Evolutionary conservation across 1,140 invertebrate species (phyloP).

Genomic region (Formica selysi): DNA sequence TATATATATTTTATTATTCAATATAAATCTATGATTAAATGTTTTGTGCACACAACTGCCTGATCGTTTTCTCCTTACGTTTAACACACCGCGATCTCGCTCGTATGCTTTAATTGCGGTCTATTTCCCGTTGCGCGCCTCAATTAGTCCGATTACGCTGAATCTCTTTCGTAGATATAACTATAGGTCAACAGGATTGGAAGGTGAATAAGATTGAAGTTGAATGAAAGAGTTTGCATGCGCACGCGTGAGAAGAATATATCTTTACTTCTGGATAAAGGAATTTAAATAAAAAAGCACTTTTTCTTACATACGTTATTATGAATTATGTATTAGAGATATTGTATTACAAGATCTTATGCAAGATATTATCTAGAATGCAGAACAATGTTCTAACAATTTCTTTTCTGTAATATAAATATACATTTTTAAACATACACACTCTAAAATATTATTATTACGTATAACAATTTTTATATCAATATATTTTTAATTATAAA

Average conservation of each 20-base stretch:
- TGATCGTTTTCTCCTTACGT: constrained; percentile 9
- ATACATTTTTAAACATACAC: no score
- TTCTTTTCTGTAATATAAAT: no score
- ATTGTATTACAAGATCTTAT: not conserved
- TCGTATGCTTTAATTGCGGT: constrained; percentile 28
- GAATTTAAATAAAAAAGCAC: not conserved
- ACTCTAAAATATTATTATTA: not conserved
- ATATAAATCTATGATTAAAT: not conserved
- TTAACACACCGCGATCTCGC: not conserved
- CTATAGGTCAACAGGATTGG: not conserved
- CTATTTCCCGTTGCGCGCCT: not conserved
- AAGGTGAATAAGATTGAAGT: constrained; percentile 10
- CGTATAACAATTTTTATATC: not conserved
- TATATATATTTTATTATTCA: not conserved
- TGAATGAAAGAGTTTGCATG: not conserved
- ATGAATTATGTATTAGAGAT: not conserved
- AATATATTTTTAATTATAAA: not conserved
- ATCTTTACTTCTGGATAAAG: not conserved
- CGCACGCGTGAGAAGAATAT: not conserved
- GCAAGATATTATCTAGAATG: not conserved
- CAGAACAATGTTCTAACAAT: no score
- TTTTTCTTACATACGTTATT: not conserved
- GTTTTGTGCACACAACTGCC: not conserved
- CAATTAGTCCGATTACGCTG: constrained; percentile 29
- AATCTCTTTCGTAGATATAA: constrained; percentile 23